Base-by-base conservation (phyloP, 2,113 vertebrate genomes). In the Columba livia region DNA sequence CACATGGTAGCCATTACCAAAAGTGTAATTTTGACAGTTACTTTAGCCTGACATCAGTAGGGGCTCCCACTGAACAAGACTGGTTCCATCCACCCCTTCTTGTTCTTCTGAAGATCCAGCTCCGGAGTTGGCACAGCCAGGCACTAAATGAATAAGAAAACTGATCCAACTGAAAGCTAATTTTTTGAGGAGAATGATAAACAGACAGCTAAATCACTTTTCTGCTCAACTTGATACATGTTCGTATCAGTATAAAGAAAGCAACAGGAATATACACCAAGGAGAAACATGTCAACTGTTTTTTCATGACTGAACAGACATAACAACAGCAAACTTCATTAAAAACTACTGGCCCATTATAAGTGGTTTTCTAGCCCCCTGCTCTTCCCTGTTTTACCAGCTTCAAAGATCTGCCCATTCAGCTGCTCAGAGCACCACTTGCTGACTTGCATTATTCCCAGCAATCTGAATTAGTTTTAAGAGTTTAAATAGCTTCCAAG, bases 331-430 rank as follows among this genome's bases (percentile, higher is more conserved):
- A 62, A 92, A 70, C 51, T 47, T 60, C 4, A 66, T 71, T 58
- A 82, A 54, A 64, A 69, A 26, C n/a, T 81, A 19, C 36, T 16
- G 48, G 36, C 42, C 51, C 2, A 0, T 85, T 72, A 57, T 31
- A 48, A 4, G 6, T 54, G 38, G 53, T 71, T 91, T 91, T 17
- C 85, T 57, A 60, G 38, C 25, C 74, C 73, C 19, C 17, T 84
- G 4, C 26, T 51, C 42, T 84, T 48, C 70, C 69, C 48, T 23
- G 11, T 11, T 31, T 74, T 87, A 15, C n/a, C 26, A 17, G 28
- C 71, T 60, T 61, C 15, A 69, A 85, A 94, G 73, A 91, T 82
- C 78, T 95, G 93, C 84, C 92, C 26, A 70, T 57, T 94, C 90
- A 91, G 70, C 90, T 91, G 38, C 85, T 87, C 62, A 16, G 38